phyloP scores from a whole-genome alignment of 1,140 invertebrate species.

The Hirudo medicinalis region DNA sequence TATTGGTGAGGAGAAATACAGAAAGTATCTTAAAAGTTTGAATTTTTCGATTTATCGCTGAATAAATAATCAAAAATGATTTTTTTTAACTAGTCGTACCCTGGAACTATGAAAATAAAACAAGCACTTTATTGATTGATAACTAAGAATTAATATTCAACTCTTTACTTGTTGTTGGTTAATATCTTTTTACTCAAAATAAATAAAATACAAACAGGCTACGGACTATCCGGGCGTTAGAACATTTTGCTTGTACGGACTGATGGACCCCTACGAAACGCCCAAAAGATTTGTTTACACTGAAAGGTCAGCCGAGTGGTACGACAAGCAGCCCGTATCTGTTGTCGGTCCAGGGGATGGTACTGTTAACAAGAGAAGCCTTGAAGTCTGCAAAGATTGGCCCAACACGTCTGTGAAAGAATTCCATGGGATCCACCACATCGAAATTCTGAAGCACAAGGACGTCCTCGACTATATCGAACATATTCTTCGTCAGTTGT shows the following conservation, averaged over 20 bases:
- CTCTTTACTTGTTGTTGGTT: neutral
- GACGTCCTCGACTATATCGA: too few species aligned
- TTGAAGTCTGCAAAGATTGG: slow-evolving; percentile 68
- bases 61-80: too few species aligned
- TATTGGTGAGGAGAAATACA: slow-evolving; percentile 75
- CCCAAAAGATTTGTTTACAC: slow-evolving; percentile 23
- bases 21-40: slow-evolving; percentile 49
- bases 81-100: too few species aligned
- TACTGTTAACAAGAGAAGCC: slow-evolving; percentile 75
- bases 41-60: too few species aligned
- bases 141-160: too few species aligned
- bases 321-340: slow-evolving; percentile 62
- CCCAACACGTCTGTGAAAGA: slow-evolving; percentile 44
- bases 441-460: slow-evolving; percentile 39
- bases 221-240: slow-evolving; percentile 72
- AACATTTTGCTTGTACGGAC: slow-evolving; percentile 75
- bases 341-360: slow-evolving; percentile 78
- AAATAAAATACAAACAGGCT: slow-evolving; percentile 37
- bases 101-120: too few species aligned
- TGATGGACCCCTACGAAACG: slow-evolving; percentile 59
- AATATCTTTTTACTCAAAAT: too few species aligned
- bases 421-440: slow-evolving; percentile 59
- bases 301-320: slow-evolving; percentile 28
- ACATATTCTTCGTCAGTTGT: too few species aligned
- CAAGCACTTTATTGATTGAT: too few species aligned